Conservation (phyloP, 1,140 invertebrate species). For the Euglossa dilemma region DNA sequence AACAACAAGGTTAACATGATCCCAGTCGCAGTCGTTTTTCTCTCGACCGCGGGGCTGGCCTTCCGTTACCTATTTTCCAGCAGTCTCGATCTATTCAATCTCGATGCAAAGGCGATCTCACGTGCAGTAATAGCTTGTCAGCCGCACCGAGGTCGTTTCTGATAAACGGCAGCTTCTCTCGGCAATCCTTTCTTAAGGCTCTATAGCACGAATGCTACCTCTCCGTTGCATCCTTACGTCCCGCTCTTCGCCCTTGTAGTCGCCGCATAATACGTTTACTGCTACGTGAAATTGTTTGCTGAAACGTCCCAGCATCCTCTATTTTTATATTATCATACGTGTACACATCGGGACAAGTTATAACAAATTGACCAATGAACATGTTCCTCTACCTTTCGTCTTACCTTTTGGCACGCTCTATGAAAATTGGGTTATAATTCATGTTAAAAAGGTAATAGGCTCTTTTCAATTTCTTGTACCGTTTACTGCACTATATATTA, state of each 20-base stretch:
- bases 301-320: background rate
- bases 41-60: background rate
- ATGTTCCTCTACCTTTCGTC: background rate
- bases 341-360: background rate
- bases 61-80: conserved; percentile 66
- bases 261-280: conserved; percentile 56
- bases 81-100: conserved; percentile 70
- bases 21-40: conserved; percentile 45
- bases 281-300: conserved; percentile 45
- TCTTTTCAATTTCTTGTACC: too few relatives aligned
- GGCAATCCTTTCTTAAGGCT: conserved; percentile 68
- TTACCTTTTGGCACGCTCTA: too few relatives aligned
- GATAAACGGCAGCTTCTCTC: conserved; percentile 71
- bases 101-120: conserved; percentile 73
- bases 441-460: too few relatives aligned
- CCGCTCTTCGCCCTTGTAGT: conserved; percentile 8
- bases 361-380: background rate
- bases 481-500: too few relatives aligned
- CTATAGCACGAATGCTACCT: conserved; percentile 39
- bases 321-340: background rate
- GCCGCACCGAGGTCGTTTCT: conserved; percentile 64
- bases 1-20: conserved; percentile 53
- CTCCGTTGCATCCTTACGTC: background rate
- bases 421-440: too few relatives aligned
- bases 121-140: conserved; percentile 73